These are phyloP conservation scores for Monochamus alternatus DNA, from an alignment of 2,888 invertebrate genomes.

Conservation along the genomic window DNA sequence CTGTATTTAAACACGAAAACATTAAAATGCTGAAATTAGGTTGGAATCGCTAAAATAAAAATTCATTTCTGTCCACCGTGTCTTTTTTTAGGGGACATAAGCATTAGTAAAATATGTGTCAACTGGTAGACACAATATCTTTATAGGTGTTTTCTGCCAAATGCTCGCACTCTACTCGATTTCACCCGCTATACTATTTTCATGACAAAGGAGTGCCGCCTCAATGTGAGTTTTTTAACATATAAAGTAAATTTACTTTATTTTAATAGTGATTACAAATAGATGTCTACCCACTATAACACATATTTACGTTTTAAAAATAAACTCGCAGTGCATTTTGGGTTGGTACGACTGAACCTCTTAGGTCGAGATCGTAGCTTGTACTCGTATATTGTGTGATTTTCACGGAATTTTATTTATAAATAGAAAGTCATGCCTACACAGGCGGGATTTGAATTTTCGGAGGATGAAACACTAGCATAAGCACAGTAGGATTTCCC, in stretches of 20 bases:
- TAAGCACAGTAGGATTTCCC: constrained; percentile 6
- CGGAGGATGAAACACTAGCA: constrained; percentile 1
- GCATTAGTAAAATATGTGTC: too few relatives aligned
- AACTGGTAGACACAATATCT: neutral
- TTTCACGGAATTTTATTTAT: constrained; percentile 26
- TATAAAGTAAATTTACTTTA: neutral
- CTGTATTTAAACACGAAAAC: too few relatives aligned
- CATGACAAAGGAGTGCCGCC: neutral
- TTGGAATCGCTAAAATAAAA: too few relatives aligned
- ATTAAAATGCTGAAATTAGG: too few relatives aligned
- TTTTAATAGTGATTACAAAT: constrained; percentile 20
- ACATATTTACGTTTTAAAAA: constrained; percentile 33
- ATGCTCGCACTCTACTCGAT: neutral
- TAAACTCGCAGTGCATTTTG: constrained; percentile 26
- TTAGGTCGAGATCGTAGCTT: constrained; percentile 22
- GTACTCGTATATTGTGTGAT: constrained; percentile 17
- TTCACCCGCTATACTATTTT: neutral
- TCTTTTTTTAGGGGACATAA: too few relatives aligned
- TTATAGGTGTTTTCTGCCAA: neutral
- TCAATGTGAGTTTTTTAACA: neutral
- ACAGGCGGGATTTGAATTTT: constrained; percentile 10
- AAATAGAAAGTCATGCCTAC: constrained; percentile 27
- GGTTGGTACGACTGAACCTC: constrained; percentile 1
- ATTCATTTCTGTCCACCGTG: too few relatives aligned
- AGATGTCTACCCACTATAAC: constrained; percentile 28